These are phyloP conservation scores for Myodes glareolus DNA, from an alignment of 2,113 vertebrate species.

Conservation along the genomic window DNA sequence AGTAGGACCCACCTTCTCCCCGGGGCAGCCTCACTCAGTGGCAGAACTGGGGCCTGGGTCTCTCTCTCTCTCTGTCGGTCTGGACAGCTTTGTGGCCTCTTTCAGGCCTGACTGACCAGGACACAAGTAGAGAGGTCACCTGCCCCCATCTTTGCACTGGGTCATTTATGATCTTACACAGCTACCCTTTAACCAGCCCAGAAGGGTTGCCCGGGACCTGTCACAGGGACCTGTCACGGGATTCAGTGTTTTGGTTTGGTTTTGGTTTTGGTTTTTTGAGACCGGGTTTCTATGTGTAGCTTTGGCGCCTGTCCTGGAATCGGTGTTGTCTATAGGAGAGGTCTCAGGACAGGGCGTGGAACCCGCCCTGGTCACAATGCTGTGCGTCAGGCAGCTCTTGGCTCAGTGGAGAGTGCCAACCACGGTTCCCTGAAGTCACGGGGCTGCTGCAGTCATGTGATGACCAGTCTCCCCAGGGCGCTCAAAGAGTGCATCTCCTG, in stretches of 20 bases:
- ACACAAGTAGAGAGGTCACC: not conserved
- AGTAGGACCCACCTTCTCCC: fast-evolving
- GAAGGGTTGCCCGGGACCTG: not conserved
- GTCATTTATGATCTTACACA: not conserved
- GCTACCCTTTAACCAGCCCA: not conserved
- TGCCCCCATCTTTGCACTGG: not conserved
- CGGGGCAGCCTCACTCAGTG: not conserved
- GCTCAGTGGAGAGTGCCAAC: conserved; percentile 13
- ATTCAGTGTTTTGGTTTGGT: too few species aligned
- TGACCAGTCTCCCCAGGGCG: not conserved
- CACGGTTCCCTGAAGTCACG: not conserved
- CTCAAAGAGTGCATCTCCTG: not conserved
- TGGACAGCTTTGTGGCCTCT: not conserved
- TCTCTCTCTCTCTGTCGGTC: not conserved
- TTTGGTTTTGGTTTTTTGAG: too few species aligned
- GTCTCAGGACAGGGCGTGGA: not conserved
- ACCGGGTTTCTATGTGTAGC: too few species aligned
- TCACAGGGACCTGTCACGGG: not conserved
- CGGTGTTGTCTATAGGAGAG: not conserved
- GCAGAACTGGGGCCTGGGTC: not conserved
- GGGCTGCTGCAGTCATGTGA: not conserved
- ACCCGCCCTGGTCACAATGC: not conserved
- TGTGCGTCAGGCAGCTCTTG: conserved; percentile 42
- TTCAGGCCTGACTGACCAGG: not conserved
- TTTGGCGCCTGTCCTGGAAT: not conserved